Evolutionary conservation across 1,140 invertebrate genomes (phyloP), one percentile per base, ranked within the genome.

Genomic region (Asbolus verrucosus): DNA sequence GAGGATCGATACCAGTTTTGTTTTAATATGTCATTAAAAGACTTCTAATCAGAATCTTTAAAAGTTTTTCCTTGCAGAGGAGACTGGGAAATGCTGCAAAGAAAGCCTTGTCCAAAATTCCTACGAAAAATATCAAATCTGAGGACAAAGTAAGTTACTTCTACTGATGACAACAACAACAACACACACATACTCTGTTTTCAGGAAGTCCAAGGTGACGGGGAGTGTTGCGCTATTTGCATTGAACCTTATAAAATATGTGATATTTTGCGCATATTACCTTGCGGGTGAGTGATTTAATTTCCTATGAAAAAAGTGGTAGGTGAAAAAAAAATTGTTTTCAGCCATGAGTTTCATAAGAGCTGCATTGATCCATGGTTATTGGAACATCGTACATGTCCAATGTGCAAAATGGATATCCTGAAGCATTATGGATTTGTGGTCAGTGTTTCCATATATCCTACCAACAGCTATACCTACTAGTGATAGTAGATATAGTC

Each of bases 391-490:
- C 85, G 94, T 69, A 96, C 94, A 14, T 97, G 95, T 83, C 94
- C 95, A 9, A 96, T 97, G 93, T 97, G 95, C 83, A 97, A 97
- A 83, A 90, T 95, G 88, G 94, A 97, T 81, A 96, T 98, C 77
- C 85, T 97, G 9, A 92, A 94, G 80, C 93, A 94, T 76, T 97
- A 95, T 82, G 95, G 94, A 39, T 92, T 94, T 82, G 88, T 91
- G 84, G 91, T 91, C 80, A 89, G 89, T 85, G 78, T 72, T 65
- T 41, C 41, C 71, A 15, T 61, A 72, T 71, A 71, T 27, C 46
- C 39, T 43, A 16, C 60, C 13, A 62, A 21, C 60, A 62, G 36
- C 60, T 62, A 62, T 62, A 62, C 31, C 60, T 62, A 62, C 60
- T 62, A 62, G 60, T 1, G 46, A 54, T 54, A 54, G 46, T 54